These are phyloP conservation scores for Lobophora halterata DNA, from an alignment of 2,888 invertebrate genomes.

Conservation along the genomic window DNA sequence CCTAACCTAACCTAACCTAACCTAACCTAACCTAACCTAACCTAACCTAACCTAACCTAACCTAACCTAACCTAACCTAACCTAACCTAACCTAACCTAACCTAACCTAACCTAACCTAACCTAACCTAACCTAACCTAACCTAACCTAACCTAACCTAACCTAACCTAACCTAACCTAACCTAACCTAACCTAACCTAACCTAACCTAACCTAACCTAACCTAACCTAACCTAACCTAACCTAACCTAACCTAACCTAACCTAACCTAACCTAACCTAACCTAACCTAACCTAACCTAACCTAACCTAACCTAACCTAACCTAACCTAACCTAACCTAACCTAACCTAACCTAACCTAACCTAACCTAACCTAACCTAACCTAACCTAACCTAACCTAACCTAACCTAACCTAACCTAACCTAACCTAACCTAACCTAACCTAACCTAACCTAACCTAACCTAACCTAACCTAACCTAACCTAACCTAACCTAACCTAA, in stretches of 20 bases:
- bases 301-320: constrained; percentile 9
- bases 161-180: constrained; percentile 20
- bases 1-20: constrained; percentile 20
- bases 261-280: constrained; percentile 12
- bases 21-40: constrained; percentile 20
- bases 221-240: constrained; percentile 10
- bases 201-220: constrained; percentile 16
- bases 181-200: constrained; percentile 20
- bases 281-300: constrained; percentile 12
- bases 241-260: constrained; percentile 10
- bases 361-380: background rate
- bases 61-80: constrained; percentile 13
- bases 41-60: constrained; percentile 21
- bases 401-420: constrained; percentile 6
- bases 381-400: too few relatives aligned
- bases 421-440: constrained; percentile 13
- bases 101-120: constrained; percentile 19
- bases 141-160: too few relatives aligned
- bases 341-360: constrained; percentile 6
- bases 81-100: constrained; percentile 16
- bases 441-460: constrained; percentile 13
- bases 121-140: too few relatives aligned
- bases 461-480: constrained; percentile 9
- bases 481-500: constrained; percentile 6
- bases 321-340: constrained; percentile 5